Evolutionary conservation across 2,113 vertebrate genomes (phyloP), one percentile per base, ranked within the genome.

Genomic region (Gulo gulo): DNA sequence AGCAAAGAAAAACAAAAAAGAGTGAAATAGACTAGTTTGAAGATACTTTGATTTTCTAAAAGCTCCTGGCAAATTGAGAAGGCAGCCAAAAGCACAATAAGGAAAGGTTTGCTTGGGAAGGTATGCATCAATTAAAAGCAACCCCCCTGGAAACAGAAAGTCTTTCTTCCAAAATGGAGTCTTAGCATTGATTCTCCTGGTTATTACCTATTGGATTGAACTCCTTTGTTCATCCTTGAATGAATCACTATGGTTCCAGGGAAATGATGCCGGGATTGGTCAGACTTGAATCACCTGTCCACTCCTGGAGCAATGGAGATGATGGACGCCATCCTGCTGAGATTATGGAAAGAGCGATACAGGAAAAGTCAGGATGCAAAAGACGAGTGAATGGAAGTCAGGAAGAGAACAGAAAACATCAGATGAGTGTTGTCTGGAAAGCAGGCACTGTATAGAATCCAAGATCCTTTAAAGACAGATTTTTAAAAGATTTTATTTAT

Each of bases 1-100:
- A 93, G 34, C n/a, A 67, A 93, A 65, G 26, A 18, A 71, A 95
- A 92, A 42, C 31, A 80, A 42, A 47, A 91, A 78, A 86, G 23
- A 21, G 42, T 57, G 7, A 57, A 95, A 78, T 69, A 67, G 83
- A n/a, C 36, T 88, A 47, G 21, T 47, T 63, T 95, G 55, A 92
- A 45, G 52, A 67, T 52, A 55, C 95, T 94, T 94, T 94, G n/a
- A 59, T 88, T 96, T 88, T 74, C 85, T 9, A 59, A 94, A 95
- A 73, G 34, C 29, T 97, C 42, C 13, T 34, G 88, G 63, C 39
- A 97, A 97, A 59, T 67, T 71, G 29, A 95, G 55, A 83, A 92
- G 31, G n/a, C 59, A 26, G 47, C 39, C n/a, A 87, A 94, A 87
- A 93, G 6, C 52, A 92, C 21, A 67, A 20, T 50, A 65, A 61